Percentiles rank a stretch among this genome's conserved stretches.
Conservation (phyloP, 2,888 invertebrate genomes). For the Flexamia atlantica region DNA sequence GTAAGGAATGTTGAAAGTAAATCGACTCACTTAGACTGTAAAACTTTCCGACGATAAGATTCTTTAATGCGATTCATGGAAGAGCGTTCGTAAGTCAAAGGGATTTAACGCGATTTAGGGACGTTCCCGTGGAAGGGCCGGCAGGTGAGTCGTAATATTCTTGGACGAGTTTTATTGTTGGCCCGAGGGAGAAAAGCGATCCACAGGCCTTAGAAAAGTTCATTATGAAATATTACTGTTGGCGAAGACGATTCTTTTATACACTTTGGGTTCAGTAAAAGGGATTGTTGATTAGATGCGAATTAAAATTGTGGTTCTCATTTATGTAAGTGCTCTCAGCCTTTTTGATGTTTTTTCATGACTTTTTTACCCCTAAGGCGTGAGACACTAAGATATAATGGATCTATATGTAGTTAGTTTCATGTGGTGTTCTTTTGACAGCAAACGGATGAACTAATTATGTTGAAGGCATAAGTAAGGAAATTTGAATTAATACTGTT, state of each 20-base stretch:
- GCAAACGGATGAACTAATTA: too few relatives aligned
- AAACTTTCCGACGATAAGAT: slow-evolving; percentile 37
- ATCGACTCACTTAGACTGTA: slow-evolving; percentile 18
- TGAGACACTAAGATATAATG: too few relatives aligned
- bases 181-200: slow-evolving; percentile 8
- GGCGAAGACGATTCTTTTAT: slow-evolving; percentile 5
- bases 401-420: too few relatives aligned
- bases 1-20: background rate
- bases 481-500: too few relatives aligned
- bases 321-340: too few relatives aligned
- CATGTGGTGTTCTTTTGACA: too few relatives aligned
- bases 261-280: background rate
- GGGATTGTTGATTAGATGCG: too few relatives aligned
- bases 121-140: slow-evolving; percentile 28
- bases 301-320: too few relatives aligned
- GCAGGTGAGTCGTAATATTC: slow-evolving; percentile 33
- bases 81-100: slow-evolving; percentile 39
- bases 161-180: slow-evolving; percentile 25
- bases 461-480: too few relatives aligned
- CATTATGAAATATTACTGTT: slow-evolving; percentile 45
- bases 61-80: slow-evolving; percentile 45
- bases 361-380: too few relatives aligned
- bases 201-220: slow-evolving; percentile 13
- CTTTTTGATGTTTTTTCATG: too few relatives aligned
- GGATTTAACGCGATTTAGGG: slow-evolving; percentile 37